Evolutionary conservation across 2,113 vertebrate species (phyloP), one percentile per base, ranked within the genome.

Genomic region (Odobenus rosmarus): DNA sequence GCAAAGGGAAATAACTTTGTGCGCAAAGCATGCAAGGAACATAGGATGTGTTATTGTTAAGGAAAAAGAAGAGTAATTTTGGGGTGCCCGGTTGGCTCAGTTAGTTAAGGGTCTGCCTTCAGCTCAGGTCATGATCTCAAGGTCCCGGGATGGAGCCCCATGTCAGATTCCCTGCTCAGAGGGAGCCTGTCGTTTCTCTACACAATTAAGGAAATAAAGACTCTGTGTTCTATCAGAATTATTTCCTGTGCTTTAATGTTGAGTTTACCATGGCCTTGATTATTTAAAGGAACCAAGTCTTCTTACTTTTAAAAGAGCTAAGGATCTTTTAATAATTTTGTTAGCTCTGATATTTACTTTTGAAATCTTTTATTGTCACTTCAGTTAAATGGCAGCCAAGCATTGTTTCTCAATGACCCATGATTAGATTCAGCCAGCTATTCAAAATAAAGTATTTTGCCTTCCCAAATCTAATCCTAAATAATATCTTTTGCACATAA

Each of bases 401-500:
- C 42, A 51, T 57, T 33, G 9, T 86, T 90, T 74, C 14, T 93
- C 33, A 67, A 39, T 74, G 51, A 90, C 53, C 71, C n/a, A 59
- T 21, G 16, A 62, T 57, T 39, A 51, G 13, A 42, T 53, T 64
- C 82, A 83, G 74, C 15, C 21, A 91, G 57, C 6, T 88, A 16
- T 76, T 97, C 33, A 71, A 72, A 92, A 92, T 74, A 39, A 88
- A 36, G 57, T 69, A 80, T 55, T 94, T 77, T 71, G 23, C 21
- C 24, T 81, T 49, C n/a, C 42, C 28, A 76, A 95, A 69, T 57
- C 42, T 61, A 94, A 69, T 46, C 31, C 28, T 79, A 93, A 90
- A 91, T 76, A 49, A 46, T 59, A 74, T 24, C 15, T 61, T 91
- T 83, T 91, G 71, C 1, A 42, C 55, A 55, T 88, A 80, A 96